Evolutionary conservation across 37 sponge, comb jelly and placozoan genomes (phyloP), one percentile per base, ranked within the genome.

Genomic region (Spongilla lacustris): DNA sequence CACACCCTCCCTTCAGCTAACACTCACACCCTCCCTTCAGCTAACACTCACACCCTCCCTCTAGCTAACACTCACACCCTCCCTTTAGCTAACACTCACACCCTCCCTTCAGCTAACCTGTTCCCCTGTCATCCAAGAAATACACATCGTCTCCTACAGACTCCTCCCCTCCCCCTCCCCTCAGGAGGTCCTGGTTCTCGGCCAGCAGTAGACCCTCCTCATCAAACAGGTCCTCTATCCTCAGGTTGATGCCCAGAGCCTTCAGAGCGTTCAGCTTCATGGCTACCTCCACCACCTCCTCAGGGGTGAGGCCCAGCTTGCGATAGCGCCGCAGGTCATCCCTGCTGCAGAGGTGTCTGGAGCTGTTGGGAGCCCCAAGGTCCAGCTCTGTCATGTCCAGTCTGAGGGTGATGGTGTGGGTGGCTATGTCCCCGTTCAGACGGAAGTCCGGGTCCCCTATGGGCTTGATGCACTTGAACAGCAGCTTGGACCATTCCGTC

Each of bases 181-280:
- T 41, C 2, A 80, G 75, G 1, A 69, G 66, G 24, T 81, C 67
- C 33, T 80, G 79, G 69, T 81, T 76, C 10, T 90, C 86, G 3
- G 75, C 69, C 17, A 90, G 68, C 24, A 82, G 68, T 26, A 85
- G 85, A 11, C 90, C 90, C 37, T 85, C 86, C 23, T 85, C 86
- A 66, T 90, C 90, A 85, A 90, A 90, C 73, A 90, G 58, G 50
- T 90, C 90, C 74, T 91, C 91, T 28, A 91, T 86, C 49, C 71
- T 84, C 25, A 91, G 78, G 50, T 82, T 66, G 24, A 91, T 69
- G 22, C 91, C 91, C 3, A 91, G 83, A 14, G 50, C 67, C 48
- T 83, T 86, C 38, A 91, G 77, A 29, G 91, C 73, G 26, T 82
- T 76, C 74, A 91, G 83, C 79, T 91, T 91, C 68, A 91, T 70